Evolutionary conservation across 2,797 vertebrate species (phyloP), one percentile per base, ranked within the genome.

Genomic region (Hipposideros larvatus): DNA sequence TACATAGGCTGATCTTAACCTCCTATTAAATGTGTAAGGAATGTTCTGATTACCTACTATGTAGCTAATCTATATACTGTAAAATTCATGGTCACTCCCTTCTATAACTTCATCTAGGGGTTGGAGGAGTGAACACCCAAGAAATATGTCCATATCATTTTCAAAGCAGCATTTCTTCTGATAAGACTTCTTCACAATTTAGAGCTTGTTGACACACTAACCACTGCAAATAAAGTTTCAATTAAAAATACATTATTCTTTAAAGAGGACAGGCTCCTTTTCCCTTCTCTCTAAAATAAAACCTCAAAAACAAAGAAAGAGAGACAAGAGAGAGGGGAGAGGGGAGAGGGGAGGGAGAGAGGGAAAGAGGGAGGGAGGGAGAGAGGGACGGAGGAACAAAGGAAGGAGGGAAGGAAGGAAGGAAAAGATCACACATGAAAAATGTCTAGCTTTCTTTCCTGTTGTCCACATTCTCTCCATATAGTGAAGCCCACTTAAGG

Each of bases 121-220:
- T 26, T 80, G 34, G 48, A 88, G 43, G 65, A 63, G 21, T 79
- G 53, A 95, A 97, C 73, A 83, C 59, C 31, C 68, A 87, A 90
- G 90, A 95, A 97, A 87, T 65, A 95, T 53, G 86, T 87, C 88
- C 82, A 63, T 90, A 96, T 95, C 93, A 71, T 74, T 93, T 95
- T 96, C 96, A 98, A 96, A 97, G 85, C 43, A 79, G 68, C 7
- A 66, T 86, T 96, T 90, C 80, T 78, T 87, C 87, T 95, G 78
- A 92, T 96, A 96, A 97, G 88, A 94, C 73, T 94, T 89, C 88
- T 77, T 83, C 41, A 94, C 74, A 73, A 37, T 83, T 93, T 96
- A 96, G 41, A 90, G 85, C 43, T 74, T 97, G 90, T 94, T 96
- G 85, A 96, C 88, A 90, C 43, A 95, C 63, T 90, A 74, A 95